phyloP scores from a whole-genome alignment of 1,140 invertebrate species.

The Schlechtendalia chinensis region DNA sequence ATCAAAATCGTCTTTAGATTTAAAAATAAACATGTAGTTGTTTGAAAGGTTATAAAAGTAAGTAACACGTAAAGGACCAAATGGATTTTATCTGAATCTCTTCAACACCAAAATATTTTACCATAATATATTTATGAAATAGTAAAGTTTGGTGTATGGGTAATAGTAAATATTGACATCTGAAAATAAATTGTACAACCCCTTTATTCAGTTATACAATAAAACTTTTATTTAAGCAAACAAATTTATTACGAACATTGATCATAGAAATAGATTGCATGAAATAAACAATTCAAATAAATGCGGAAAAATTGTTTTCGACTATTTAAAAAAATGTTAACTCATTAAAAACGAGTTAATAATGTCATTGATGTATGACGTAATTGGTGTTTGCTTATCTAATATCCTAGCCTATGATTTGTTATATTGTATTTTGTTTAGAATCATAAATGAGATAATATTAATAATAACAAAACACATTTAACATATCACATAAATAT shows the following conservation, averaged over 20 bases:
- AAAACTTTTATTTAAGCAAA: constrained; percentile 19
- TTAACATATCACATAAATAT: no score
- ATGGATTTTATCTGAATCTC: background rate
- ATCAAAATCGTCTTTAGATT: background rate
- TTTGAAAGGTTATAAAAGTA: background rate
- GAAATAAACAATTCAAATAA: no score
- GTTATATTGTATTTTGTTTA: background rate
- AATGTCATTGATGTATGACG: background rate
- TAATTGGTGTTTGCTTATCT: background rate
- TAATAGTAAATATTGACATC: constrained; percentile 14
- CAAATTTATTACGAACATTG: background rate
- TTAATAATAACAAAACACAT: no score
- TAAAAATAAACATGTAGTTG: background rate
- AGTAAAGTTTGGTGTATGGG: background rate
- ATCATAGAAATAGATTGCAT: background rate
- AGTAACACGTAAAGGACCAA: background rate
- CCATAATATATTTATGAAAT: background rate
- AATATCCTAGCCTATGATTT: background rate
- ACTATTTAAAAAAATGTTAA: background rate
- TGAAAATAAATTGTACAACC: background rate
- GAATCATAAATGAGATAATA: background rate
- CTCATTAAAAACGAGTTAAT: background rate
- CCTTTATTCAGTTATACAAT: background rate
- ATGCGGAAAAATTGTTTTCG: background rate
- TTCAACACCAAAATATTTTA: background rate